Base-by-base conservation (phyloP, 2,797 vertebrate genomes). In the Danio choprae region DNA sequence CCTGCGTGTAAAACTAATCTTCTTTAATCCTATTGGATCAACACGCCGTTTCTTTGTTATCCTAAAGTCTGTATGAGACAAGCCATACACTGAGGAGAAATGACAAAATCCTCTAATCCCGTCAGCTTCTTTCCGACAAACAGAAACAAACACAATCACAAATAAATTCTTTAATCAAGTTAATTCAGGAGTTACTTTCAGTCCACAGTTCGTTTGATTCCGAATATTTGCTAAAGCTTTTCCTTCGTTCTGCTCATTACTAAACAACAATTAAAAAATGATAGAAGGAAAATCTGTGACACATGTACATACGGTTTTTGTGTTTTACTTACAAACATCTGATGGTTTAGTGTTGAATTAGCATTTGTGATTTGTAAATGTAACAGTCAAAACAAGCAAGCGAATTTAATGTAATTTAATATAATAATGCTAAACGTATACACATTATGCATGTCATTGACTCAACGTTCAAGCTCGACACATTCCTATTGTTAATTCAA, bases 21-120 rank as follows among this genome's bases (percentile, higher is more conserved):
- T 16, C 20, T 81, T 73, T 86, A 86, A 86, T 86, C 85, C 83
- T 58, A 84, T 84, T 83, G 72, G 71, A 79, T 84, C 83, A 84
- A 50, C 74, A 81, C 69, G 63, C 63, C 81, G 58, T 82, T 79
- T 80, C 83, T 63, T 79, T 83, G 81, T 81, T 63, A 76, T 20
- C 29, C 67, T 29, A 20, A 74, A 83, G 6, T 72, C 69, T 83
- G 78, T 58, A 51, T 55, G 72, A 41, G 78, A 70, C 62, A 38
- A 20, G 46, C 59, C 65, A 56, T 38, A 67, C 80, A 73, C 3
- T 12, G 48, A 51, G 22, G 75, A 70, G 40, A 81, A 81, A 68
- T 65, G 48, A 82, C 74, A 82, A 41, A 63, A 75, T 62, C 44
- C 18, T 79, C 18, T 62, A 81, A 72, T 72, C 18, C 43, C 15